These are phyloP conservation scores for Frankliniella intonsa DNA, from an alignment of 2,888 invertebrate genomes.

Conservation along the genomic window DNA sequence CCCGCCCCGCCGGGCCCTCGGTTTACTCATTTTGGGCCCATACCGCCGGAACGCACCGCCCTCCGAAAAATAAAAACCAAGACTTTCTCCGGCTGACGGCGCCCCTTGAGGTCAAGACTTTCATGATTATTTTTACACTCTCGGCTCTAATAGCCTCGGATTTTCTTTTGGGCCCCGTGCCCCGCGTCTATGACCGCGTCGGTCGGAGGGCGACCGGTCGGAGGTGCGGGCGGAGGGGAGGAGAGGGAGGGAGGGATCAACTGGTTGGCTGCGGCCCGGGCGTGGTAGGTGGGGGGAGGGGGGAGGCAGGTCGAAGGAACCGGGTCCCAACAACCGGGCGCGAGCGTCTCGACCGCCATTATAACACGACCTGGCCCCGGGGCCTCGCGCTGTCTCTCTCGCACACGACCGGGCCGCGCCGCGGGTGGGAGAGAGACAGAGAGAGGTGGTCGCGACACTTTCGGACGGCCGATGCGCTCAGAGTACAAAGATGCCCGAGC, in stretches of 20 bases:
- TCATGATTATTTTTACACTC: constrained; percentile 25
- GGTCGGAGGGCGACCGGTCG: not conserved
- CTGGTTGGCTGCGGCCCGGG: constrained; percentile 14
- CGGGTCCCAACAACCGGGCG: not conserved
- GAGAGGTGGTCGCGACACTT: not conserved
- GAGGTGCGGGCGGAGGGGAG: not conserved
- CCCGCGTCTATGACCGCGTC: not conserved
- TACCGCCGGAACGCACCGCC: too few relatives aligned
- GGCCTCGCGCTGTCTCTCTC: not conserved
- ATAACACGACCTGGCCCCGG: not conserved
- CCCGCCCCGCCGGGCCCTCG: too few relatives aligned
- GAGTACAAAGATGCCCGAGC: not conserved
- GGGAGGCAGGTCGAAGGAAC: not conserved
- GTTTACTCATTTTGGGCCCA: too few relatives aligned
- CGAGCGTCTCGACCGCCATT: not conserved
- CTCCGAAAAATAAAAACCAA: too few relatives aligned
- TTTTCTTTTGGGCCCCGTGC: too few relatives aligned
- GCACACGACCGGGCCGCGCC: not conserved
- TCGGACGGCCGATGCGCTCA: too few relatives aligned
- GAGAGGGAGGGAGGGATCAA: not conserved
- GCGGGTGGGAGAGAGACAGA: not conserved
- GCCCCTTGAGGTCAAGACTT: not conserved
- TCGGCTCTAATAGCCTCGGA: not conserved
- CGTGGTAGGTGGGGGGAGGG: not conserved
- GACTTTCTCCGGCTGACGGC: not conserved